Evolutionary conservation across 2,113 vertebrate genomes (phyloP).

Genomic region (Alethe diademata): DNA sequence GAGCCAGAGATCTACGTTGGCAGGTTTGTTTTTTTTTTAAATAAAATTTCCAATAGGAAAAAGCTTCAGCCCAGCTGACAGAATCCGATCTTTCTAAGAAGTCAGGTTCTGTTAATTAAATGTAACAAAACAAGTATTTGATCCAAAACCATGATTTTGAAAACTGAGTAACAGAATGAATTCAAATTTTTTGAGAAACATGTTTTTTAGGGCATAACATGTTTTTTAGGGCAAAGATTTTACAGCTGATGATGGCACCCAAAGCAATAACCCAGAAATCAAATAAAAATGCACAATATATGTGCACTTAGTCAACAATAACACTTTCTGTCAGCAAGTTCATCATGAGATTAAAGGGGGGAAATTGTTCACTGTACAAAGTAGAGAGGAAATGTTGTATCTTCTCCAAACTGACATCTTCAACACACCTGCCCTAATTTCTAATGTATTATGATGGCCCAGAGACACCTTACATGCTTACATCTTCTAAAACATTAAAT

Average conservation of each 20-base stretch:
- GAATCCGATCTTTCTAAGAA: slow-evolving; percentile 37
- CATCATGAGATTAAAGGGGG: background rate
- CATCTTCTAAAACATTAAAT: background rate
- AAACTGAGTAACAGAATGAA: background rate
- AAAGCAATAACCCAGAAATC: background rate
- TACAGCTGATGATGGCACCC: background rate
- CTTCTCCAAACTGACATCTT: background rate
- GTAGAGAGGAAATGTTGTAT: background rate
- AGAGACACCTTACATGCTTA: background rate
- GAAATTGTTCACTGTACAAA: background rate
- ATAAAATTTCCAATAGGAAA: background rate
- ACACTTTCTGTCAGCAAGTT: background rate
- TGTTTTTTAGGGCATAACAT: background rate
- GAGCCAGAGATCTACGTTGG: slow-evolving; percentile 48
- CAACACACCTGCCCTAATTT: background rate
- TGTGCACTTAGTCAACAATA: background rate
- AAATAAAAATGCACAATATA: background rate
- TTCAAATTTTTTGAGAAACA: background rate
- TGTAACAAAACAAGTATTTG: background rate
- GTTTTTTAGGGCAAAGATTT: background rate
- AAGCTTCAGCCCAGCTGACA: slow-evolving; percentile 1
- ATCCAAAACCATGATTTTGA: background rate
- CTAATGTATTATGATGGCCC: background rate
- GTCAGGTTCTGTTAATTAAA: background rate
- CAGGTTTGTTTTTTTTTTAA: slow-evolving; percentile 23